Evolutionary conservation across 37 sponge, comb jelly and placozoan genomes (phyloP), one percentile per base, ranked within the genome.

Genomic region (Beroe forskalii): DNA sequence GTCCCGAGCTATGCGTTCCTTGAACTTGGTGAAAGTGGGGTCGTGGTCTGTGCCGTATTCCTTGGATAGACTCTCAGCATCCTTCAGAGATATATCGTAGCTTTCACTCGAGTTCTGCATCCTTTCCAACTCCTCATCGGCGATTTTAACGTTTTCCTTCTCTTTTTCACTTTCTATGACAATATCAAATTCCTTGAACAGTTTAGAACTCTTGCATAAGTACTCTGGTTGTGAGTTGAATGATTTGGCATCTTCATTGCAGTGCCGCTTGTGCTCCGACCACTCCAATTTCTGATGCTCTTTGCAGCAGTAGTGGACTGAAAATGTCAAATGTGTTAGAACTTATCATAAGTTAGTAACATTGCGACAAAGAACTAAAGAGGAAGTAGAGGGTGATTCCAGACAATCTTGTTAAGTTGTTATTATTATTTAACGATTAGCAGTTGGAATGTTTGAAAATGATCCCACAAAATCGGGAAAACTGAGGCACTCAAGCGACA

Each of bases 141-240:
- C 25, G 1, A 80, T 41, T 27, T 80, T 20, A 2, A 23, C 20
- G 4, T 80, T 42, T 25, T 80, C 86, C 27, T 44, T 41, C n/a
- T 80, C 86, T 44, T 80, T 80, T 37, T 80, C 86, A n/a, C 86
- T 8, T 1, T 80, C 86, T n/a, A 80, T 80, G 1, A 80, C 42
- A 25, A 80, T 80, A 38, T 80, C 86, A 25, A 80, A 80, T 30
- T 80, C 86, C 27, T 44, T 41, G 55, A 44, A 80, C 38, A 80
- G 55, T 3, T 42, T 32, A 0, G 86, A 44, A 27, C 86, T 80
- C 40, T 80, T 80, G 12, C 48, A 44, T 1, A 80, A 37, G 27
- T 80, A n/a, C 30, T 6, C 44, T 43, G 55, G 86, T 2, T 35
- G 4, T 12, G 30, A 42, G 12, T 43, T 0, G 17, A 64, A 3